A percentile compares a stretch with the other conserved stretches of the same genome.
Evolutionary conservation across 2,888 invertebrate species (phyloP).

Genomic region (Heteromurus nitidus): DNA sequence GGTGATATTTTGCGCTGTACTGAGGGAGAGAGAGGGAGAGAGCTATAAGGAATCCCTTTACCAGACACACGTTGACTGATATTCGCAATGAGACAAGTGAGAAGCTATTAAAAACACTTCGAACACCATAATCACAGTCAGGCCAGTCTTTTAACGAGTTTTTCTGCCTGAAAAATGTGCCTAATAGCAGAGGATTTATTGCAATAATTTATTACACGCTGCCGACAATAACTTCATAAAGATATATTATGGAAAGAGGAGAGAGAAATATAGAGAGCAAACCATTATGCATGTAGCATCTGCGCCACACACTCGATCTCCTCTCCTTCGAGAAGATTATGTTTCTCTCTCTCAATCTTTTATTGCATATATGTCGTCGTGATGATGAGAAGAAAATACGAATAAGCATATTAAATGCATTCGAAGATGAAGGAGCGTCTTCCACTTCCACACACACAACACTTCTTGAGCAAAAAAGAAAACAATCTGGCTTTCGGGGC

Average conservation of each 20-base stretch:
- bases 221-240: conserved; percentile 59
- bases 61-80: conserved; percentile 40
- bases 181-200: conserved; percentile 64
- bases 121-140: conserved; percentile 59
- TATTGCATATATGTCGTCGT: conserved; percentile 41
- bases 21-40: too few species aligned
- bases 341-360: not conserved
- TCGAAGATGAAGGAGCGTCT: conserved; percentile 41
- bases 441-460: not conserved
- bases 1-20: not conserved
- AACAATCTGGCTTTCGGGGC: conserved; percentile 50
- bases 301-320: not conserved
- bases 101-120: conserved; percentile 61
- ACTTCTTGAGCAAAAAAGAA: conserved; percentile 30
- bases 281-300: too few species aligned
- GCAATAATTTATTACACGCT: conserved; percentile 61
- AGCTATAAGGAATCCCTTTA: too few species aligned
- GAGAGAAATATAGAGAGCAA: too few species aligned
- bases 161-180: conserved; percentile 49
- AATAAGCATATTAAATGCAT: conserved; percentile 13
- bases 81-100: conserved; percentile 59
- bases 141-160: conserved; percentile 64
- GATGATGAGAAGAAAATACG: conserved; percentile 53
- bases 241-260: not conserved
- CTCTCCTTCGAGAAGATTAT: too few species aligned